phyloP scores from a whole-genome alignment of 2,888 invertebrate species.

The Pheosia gnoma region DNA sequence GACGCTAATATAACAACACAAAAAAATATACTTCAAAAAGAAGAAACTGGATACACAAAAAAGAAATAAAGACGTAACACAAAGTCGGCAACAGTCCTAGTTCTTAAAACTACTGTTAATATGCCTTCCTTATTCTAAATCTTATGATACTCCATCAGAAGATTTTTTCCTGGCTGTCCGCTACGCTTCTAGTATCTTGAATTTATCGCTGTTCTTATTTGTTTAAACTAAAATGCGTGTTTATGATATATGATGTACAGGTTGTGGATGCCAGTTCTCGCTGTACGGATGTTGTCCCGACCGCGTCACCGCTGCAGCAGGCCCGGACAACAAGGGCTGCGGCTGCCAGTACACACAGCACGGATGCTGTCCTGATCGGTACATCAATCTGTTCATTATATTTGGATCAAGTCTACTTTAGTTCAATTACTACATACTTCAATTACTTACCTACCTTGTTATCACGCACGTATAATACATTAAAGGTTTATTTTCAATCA shows the following conservation, averaged over 20 bases:
- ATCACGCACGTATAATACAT: no score
- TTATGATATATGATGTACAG: conserved; percentile 53
- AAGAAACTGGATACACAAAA: no score
- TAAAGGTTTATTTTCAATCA: conserved; percentile 23
- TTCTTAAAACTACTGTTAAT: no score
- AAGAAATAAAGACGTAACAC: no score
- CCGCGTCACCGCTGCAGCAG: conserved; percentile 90
- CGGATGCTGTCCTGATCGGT: conserved; percentile 94
- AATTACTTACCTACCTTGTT: no score
- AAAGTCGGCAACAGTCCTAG: no score
- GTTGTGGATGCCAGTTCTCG: conserved; percentile 91
- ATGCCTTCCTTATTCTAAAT: no score
- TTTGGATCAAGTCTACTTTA: not conserved
- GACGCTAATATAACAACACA: no score
- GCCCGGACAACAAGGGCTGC: conserved; percentile 91
- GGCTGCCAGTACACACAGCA: conserved; percentile 89
- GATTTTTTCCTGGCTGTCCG: no score
- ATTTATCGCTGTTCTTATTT: not conserved
- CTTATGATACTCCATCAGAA: no score
- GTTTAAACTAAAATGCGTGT: not conserved
- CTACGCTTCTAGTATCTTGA: not conserved
- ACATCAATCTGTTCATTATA: conserved; percentile 9
- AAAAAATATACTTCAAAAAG: no score
- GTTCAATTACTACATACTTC: not conserved
- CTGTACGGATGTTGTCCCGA: conserved; percentile 95